These are phyloP conservation scores for Anniella stebbinsi DNA, from an alignment of 2,797 vertebrate genomes.

Conservation along the genomic window DNA sequence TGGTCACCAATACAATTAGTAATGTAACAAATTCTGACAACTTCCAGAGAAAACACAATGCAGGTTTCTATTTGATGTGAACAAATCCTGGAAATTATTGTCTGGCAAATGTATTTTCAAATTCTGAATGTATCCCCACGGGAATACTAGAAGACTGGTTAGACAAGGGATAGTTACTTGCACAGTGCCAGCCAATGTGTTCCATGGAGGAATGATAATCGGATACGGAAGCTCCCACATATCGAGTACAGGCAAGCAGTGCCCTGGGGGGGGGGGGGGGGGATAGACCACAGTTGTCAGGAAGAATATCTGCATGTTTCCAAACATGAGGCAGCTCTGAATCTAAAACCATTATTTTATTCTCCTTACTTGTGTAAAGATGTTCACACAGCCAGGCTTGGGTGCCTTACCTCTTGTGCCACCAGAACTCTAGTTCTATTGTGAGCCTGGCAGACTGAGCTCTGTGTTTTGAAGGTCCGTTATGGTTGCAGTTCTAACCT, in stretches of 20 bases:
- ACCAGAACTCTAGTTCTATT: neutral
- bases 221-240: neutral
- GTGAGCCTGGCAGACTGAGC: too few species aligned
- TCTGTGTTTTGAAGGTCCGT: neutral
- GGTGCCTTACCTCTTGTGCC: neutral
- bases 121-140: neutral
- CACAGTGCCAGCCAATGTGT: neutral
- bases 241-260: neutral
- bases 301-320: neutral
- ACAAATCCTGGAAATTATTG: too few species aligned
- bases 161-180: neutral
- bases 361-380: neutral
- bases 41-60: too few species aligned
- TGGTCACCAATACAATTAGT: too few species aligned
- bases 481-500: neutral
- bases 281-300: too few species aligned
- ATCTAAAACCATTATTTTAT: neutral
- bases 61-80: too few species aligned
- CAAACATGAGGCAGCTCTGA: neutral
- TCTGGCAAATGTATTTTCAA: too few species aligned
- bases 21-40: too few species aligned
- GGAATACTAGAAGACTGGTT: neutral
- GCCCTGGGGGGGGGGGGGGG: neutral
- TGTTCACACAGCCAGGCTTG: neutral
- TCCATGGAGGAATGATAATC: neutral